Percentiles rank a stretch among this genome's conserved stretches.
These are phyloP conservation scores for Propithecus deckenii DNA, from an alignment of 2,797 vertebrate genomes.

Conservation along the genomic window DNA sequence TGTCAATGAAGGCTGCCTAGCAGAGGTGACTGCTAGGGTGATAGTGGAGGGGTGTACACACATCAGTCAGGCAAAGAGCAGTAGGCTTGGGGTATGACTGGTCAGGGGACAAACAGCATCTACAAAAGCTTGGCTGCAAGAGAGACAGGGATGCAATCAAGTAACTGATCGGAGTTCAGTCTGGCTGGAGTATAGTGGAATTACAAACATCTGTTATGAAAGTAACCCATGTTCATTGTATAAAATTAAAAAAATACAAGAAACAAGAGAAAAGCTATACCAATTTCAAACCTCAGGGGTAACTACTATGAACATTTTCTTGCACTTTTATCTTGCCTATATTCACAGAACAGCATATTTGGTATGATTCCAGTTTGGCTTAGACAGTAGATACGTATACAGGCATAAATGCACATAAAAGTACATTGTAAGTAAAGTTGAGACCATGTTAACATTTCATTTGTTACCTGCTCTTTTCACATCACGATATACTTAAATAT, in stretches of 20 bases:
- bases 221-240: not conserved
- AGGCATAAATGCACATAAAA: not conserved
- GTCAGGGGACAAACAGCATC: not conserved
- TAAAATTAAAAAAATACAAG: not conserved
- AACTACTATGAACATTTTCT: not conserved
- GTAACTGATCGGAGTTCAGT: not conserved
- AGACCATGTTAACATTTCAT: not conserved
- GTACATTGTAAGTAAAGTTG: not conserved
- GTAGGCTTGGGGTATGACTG: not conserved
- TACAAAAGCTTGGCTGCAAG: not conserved
- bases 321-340: not conserved
- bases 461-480: slow-evolving; percentile 4
- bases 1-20: not conserved
- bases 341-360: not conserved
- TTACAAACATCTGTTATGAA: not conserved
- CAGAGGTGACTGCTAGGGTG: not conserved
- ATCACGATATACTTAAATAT: not conserved
- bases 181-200: not conserved
- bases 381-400: not conserved
- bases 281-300: not conserved
- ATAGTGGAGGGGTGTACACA: not conserved
- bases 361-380: not conserved
- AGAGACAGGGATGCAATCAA: not conserved
- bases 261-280: not conserved
- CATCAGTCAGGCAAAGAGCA: not conserved